Evolutionary conservation across 2,113 vertebrate species (phyloP), one percentile per base, ranked within the genome.

Genomic region (Sigmodon hispidus): DNA sequence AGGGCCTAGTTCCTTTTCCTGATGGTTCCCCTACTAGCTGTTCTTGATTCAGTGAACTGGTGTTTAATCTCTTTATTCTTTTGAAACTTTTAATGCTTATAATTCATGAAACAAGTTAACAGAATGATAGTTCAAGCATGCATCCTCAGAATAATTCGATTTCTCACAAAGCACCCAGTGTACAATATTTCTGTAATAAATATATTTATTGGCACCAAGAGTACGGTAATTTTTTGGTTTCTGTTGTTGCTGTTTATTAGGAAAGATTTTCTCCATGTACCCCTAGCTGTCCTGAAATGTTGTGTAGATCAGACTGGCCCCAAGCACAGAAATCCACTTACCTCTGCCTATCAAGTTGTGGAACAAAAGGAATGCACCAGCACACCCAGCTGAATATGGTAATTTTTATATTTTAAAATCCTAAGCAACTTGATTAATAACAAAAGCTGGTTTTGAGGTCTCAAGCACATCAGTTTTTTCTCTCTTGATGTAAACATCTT

Each of bases 371-470:
- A 34, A n/a, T 36, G 36, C 7, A 21, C 36, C 17, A n/a, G 16
- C 36, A 70, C 36, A 70, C 26, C 9, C 2, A 21, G 16, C 2
- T n/a, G 67, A 34, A 1, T 3, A 0, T 26, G 3, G 9, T 40
- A 13, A 36, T 61, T 72, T 90, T 55, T 69, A 61, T 86, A 63
- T 72, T 48, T 26, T 65, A 40, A 85, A n/a, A 0, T 31, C 11
- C 1, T n/a, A 75, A 40, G 4, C 50, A 43, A 76, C 57, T 75
- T 48, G 72, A 17, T 10, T 19, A 79, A 48, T 50, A 13, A 79
- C 50, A 79, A 90, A 83, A 5, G 0, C 3, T 31, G 3, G 16
- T 29, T 15, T 17, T 61, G 2, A 73, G 5, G 7, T 29, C 40
- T 43, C 31, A 11, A 0, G 5, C 29, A 29, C 0, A 0, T 80